Base-by-base conservation (phyloP, 2,888 invertebrate genomes). In the Trissonchulus sp. region DNA sequence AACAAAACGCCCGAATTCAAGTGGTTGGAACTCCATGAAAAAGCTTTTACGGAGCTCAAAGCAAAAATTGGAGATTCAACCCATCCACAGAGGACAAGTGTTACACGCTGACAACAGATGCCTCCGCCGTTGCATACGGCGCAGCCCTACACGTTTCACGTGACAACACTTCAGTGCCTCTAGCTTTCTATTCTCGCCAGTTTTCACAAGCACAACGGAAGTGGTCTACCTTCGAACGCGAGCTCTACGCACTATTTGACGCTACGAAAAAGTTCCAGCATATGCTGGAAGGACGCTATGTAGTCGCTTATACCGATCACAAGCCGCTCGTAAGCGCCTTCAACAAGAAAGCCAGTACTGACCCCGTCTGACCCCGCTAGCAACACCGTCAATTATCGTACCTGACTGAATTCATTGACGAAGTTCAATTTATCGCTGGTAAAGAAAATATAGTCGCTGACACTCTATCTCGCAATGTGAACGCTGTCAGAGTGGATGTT, bases 191-290 rank as follows among this genome's bases (percentile, higher is more conserved):
- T n/a, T 69, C 71, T 15, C 34, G 37, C n/a, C 28, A 23, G 71
- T 37, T 69, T 15, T 35, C 71, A 31, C n/a, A 34, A 33, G 37
- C 71, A n/a, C 36, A 69, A n/a, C n/a, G n/a, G n/a, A 34, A 37
- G n/a, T 69, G 37, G 36, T 36, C n/a, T n/a, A 69, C 71, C 36
- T 69, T 69, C 37, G 71, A 37, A n/a, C 23, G 71, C 23, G 71
- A 69, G 37, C 71, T 69, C n/a, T 69, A 36, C 15, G 71, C 71
- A 34, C n/a, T 69, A 15, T 69, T 33, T 37, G n/a, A n/a, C 15
- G 33, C 71, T 8, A 69, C 37, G 23, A 34, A 37, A 15, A 34
- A 69, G 36, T 69, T 69, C 37, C 71, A 37, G 8, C 35, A 31
- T 15, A 69, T 69, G 71, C 36, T 69, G 23, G 71, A 69, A 69